Base-by-base conservation (phyloP, 2,888 invertebrate genomes). In the Perithous albicinctus region DNA sequence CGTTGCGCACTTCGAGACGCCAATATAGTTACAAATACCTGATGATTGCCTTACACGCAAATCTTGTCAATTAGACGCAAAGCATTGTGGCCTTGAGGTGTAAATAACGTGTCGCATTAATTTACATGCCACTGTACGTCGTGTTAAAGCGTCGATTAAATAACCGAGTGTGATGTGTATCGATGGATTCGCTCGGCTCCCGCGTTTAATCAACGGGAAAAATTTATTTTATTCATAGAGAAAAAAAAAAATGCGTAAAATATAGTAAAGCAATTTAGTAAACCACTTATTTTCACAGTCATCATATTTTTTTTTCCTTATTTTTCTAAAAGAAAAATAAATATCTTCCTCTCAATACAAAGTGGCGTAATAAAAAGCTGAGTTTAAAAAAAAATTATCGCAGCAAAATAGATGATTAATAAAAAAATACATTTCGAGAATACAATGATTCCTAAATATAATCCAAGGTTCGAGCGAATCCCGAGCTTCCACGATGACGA, bases 1-100 rank as follows among this genome's bases (percentile, higher is more conserved):
- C 59, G 73, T 72, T 78, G 69, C 80, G 73, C 51, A 66, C 73
- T 82, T 84, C 82, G 82, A 80, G 66, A 67, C 75, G 80, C 77
- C 72, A 43, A 64, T 59, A 79, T 59, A 79, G 59, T 73, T 38
- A 38, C 63, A 2, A 38, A 63, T 51, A 67, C 63, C 35, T 54
- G 78, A 72, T 67, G 78, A 82, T 78, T 78, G 78, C 78, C 78
- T 82, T 82, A 75, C 46, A 67, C 75, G 78, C 70, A 61, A 78
- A 79, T 82, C 72, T 84, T 78, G 84, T 84, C 84, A 84, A 82
- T 84, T 82, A 82, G 73, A 66, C 75, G 75, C 67, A 78, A 80
- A 82, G 78, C 67, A 78, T 70, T 61, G 78, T 82, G 67, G 82
- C 70, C 76, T 80, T 80, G 64, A 72, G 74, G 64, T 80, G 76